Evolutionary conservation across 2,797 vertebrate genomes (phyloP).

Genomic region (Scolopax bukidnonensis): DNA sequence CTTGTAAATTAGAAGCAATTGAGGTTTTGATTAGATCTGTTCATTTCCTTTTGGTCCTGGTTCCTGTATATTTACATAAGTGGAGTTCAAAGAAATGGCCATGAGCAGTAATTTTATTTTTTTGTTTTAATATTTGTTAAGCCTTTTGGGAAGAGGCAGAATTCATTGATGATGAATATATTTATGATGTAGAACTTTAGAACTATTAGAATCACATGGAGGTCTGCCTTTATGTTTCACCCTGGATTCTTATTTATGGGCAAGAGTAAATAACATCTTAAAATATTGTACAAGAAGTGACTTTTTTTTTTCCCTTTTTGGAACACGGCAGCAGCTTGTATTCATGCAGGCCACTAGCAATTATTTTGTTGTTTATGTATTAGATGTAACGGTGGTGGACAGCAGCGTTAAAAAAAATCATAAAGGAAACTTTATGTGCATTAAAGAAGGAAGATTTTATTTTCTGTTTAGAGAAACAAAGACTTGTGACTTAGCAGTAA

Average conservation of each 20-base stretch:
- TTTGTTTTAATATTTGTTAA: background rate
- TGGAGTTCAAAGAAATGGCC: conserved; percentile 49
- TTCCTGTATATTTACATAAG: conserved; percentile 24
- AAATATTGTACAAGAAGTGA: background rate
- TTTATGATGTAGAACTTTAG: background rate
- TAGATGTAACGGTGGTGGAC: background rate
- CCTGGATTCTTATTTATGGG: background rate
- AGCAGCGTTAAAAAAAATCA: background rate
- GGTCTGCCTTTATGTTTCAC: background rate
- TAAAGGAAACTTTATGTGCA: background rate
- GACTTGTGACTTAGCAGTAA: background rate
- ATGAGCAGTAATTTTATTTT: background rate
- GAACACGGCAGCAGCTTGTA: background rate
- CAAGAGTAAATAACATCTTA: background rate
- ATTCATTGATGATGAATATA: conserved; percentile 23
- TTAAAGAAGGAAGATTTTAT: background rate
- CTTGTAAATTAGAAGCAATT: conserved; percentile 35
- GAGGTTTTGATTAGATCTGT: conserved; percentile 45
- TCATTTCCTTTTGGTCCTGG: conserved; percentile 25
- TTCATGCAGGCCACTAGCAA: background rate
- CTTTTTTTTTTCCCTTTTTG: background rate
- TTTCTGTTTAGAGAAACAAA: background rate
- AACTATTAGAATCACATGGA: background rate
- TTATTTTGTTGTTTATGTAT: background rate
- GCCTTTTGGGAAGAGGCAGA: background rate